These are phyloP conservation scores for Corvus cornix DNA, from an alignment of 2,113 vertebrate species.

Conservation along the genomic window DNA sequence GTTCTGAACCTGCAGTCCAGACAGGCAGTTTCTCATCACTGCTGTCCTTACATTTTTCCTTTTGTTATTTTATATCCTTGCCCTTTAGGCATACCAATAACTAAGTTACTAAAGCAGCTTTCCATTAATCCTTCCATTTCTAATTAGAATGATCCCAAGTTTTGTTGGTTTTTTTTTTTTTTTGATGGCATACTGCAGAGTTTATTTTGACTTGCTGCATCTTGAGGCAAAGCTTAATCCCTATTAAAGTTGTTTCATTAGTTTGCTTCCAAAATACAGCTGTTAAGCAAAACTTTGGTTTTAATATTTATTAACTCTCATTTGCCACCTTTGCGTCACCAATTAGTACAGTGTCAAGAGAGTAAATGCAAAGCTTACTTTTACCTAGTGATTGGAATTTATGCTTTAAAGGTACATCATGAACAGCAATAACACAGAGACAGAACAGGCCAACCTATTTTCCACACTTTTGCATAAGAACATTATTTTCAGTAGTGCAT, in stretches of 20 bases:
- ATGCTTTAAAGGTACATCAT: not conserved
- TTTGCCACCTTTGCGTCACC: not conserved
- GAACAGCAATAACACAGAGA: not conserved
- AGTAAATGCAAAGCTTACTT: not conserved
- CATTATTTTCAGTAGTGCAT: not conserved
- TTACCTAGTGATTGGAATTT: not conserved
- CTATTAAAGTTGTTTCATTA: not conserved
- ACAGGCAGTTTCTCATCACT: not conserved
- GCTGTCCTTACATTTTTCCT: not conserved
- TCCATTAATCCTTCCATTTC: constrained; percentile 27
- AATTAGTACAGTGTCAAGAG: not conserved
- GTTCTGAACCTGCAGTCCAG: not conserved
- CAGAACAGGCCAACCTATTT: not conserved
- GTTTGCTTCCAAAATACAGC: not conserved
- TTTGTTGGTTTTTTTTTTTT: not conserved
- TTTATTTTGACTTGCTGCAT: not conserved
- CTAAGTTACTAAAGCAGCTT: constrained; percentile 1
- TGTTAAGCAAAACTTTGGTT: not conserved
- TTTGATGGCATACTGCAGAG: not conserved
- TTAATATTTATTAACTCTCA: not conserved
- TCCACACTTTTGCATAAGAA: not conserved
- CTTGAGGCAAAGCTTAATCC: constrained; percentile 10
- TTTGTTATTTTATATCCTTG: not conserved
- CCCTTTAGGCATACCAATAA: not conserved
- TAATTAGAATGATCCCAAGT: not conserved